Evolutionary conservation across 1,140 invertebrate species (phyloP), one percentile per base, ranked within the genome.

Genomic region (Forficula auricularia): DNA sequence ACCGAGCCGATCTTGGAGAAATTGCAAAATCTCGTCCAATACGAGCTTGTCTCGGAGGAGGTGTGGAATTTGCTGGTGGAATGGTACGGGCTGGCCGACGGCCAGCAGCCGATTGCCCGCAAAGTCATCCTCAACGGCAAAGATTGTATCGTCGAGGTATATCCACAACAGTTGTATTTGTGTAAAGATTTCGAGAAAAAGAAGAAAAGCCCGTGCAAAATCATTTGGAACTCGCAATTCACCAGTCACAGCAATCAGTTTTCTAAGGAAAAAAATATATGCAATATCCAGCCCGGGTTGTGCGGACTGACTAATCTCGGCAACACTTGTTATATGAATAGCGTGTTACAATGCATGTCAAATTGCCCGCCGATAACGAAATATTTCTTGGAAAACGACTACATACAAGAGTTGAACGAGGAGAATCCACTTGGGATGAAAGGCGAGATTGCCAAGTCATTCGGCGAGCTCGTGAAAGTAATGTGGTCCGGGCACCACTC

Each of bases 281-380:
- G 33, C 14, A 32, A 19, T 30, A 12, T 39, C 31, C 40, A 52
- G n/a, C 49, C 56, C 42, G 66, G 65, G 3, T 73, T 79, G 61
- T 74, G 80, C 8, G 86, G 87, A 0, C 63, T 91, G 1, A 67
- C 74, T 6, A 91, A 90, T 65, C 61, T 89, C n/a, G 83, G 83
- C 8, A 87, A 86, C 49, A 86, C 82, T 0, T 88, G 84, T 56
- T 87, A 85, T 48, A 80, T 86, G 78, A 87, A 86, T 52, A 83
- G 82, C 52, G 73, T 85, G 7, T 59, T 86, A 19, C 62, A 68
- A 53, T 72, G 69, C 48, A 52, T 70, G 45, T 64, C 62, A 32
- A 70, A 70, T 47, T 62, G 62, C 18, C 64, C 65, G 3, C 55
- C 60, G 19, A 46, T 72, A 18, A 68, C 63, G 2, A 51, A 63